Conservation (phyloP, 2,888 invertebrate genomes). For the Ariolimax columbianus region DNA sequence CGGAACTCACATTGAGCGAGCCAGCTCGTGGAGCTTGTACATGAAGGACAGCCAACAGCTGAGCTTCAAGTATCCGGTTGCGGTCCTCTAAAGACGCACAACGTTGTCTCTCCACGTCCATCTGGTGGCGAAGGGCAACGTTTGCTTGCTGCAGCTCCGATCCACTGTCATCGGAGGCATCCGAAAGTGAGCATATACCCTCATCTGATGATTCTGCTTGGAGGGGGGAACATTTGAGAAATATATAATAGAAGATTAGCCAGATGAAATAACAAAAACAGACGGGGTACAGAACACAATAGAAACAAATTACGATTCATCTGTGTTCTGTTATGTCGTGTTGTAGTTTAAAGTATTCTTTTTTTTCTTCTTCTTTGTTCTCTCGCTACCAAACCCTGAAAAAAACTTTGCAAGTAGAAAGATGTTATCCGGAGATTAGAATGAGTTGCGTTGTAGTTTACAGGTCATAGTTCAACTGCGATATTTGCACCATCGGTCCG, state of each 20-base stretch:
- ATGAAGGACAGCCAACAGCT: conserved; percentile 81
- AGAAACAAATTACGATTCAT: too few relatives aligned
- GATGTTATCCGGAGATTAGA: too few relatives aligned
- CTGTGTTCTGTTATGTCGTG: too few relatives aligned
- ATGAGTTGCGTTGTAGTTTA: too few relatives aligned
- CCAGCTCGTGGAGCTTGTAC: conserved; percentile 33
- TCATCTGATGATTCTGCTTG: conserved; percentile 83
- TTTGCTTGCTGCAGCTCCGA: conserved; percentile 81
- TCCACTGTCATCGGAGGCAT: conserved; percentile 63
- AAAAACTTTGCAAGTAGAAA: too few relatives aligned
- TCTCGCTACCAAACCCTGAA: too few relatives aligned
- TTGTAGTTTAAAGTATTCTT: too few relatives aligned
- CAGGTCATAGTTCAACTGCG: too few relatives aligned
- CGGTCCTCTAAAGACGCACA: conserved; percentile 82
- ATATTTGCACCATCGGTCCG: too few relatives aligned
- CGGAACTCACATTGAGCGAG: conserved; percentile 14
- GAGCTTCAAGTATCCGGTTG: conserved; percentile 85
- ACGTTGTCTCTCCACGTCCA: conserved; percentile 90
- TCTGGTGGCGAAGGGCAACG: conserved; percentile 85
- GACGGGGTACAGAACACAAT: too few relatives aligned
- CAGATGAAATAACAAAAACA: too few relatives aligned
- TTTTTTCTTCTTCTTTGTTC: too few relatives aligned
- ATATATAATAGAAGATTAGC: neutral
- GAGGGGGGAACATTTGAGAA: neutral
- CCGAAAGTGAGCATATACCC: conserved; percentile 78